Base-by-base conservation (phyloP, 2,113 vertebrate genomes). In the Perccottus glenii region DNA sequence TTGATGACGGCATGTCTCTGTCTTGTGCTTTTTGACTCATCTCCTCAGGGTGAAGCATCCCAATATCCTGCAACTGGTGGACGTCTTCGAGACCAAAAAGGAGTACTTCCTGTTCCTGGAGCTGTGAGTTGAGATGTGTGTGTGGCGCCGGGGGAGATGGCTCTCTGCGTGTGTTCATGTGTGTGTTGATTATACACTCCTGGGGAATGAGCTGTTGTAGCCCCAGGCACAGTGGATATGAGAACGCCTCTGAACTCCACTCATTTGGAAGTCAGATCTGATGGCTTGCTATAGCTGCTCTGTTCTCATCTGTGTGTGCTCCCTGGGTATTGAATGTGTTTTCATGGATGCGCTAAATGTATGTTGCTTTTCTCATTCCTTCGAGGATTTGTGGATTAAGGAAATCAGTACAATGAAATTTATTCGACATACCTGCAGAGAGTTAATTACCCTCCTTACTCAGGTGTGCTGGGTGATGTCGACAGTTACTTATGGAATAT, bases 61-160 rank as follows among this genome's bases (percentile, higher is more conserved):
- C 73, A 99, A 99, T 65, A 98, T 99, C 78, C 92, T 99, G 70
- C 96, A 98, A 61, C 90, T 98, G 90, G 95, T 99, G 78, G 98
- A 99, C 0, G 97, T 98, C 67, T 99, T 94, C 62, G 96, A 99
- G 90, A 99, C 98, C 60, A 95, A 96, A 85, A 99, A 98, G 72
- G 97, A 98, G 67, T 98, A 98, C 88, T 99, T 95, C 90, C 95
- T 99, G 78, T 98, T 99, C 89, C 91, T 99, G 88, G 98, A 99
- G 85, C 95, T 99, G 97, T 99, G 93, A 96, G 97, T 96, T 63
- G 44, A 49, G 49, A 61, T 45, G 58, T 80, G 27, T 78, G 56
- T 42, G 35, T n/a, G 11, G 42, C 66, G 58, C 52, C 11, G 2
- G 40, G 60, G 68, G 40, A 43, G 52, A 73, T 33, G 14, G 4